These are phyloP conservation scores for Amphimedon queenslandica DNA, from an alignment of 37 sponge, comb jelly and placozoan species.

Conservation along the genomic window DNA sequence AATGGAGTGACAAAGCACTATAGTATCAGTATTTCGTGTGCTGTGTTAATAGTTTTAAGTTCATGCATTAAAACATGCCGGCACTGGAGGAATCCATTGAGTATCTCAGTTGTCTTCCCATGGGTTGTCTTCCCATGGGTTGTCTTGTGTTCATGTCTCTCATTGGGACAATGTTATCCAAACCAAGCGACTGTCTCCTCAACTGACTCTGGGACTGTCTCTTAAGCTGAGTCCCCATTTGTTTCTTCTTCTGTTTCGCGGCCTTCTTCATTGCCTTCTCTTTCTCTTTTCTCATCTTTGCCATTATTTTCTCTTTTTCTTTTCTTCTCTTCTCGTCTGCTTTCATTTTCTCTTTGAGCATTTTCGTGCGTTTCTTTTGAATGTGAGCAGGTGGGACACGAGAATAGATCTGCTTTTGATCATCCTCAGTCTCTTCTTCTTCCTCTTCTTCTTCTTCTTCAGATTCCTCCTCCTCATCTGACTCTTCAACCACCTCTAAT, in stretches of 20 bases:
- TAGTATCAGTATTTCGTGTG: too few species aligned
- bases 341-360: constrained; percentile 20
- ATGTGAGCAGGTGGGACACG: neutral
- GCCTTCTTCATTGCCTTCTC: constrained; percentile 22
- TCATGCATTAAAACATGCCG: neutral
- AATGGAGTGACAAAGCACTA: too few species aligned
- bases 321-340: constrained; percentile 19
- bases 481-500: neutral
- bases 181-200: constrained; percentile 5
- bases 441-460: constrained; percentile 5
- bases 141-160: neutral
- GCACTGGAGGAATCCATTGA: neutral
- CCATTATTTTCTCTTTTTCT: constrained; percentile 10
- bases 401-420: neutral
- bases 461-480: constrained; percentile 1
- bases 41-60: neutral
- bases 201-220: too few species aligned
- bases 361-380: constrained; percentile 23
- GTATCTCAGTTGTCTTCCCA: neutral
- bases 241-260: constrained; percentile 15
- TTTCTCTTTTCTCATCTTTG: neutral
- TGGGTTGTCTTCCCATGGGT: too few species aligned
- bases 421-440: neutral
- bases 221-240: neutral
- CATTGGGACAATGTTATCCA: neutral